A percentile compares a stretch with the other conserved stretches of the same genome.
phyloP scores from a whole-genome alignment of 2,888 invertebrate species.

The Mystacides longicornis region DNA sequence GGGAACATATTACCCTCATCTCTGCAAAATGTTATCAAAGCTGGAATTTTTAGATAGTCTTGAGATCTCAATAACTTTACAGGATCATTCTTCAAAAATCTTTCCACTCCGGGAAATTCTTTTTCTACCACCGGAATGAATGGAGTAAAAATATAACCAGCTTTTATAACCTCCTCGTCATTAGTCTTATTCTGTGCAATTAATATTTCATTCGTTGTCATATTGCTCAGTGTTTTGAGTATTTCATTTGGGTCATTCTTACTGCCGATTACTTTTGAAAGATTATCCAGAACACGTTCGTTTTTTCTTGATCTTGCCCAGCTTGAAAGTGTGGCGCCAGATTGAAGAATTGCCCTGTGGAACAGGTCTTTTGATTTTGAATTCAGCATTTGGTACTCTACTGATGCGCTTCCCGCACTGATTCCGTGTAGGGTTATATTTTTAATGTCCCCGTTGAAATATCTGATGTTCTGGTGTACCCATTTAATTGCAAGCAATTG shows the following conservation, averaged over 20 bases:
- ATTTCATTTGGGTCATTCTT: conserved; percentile 34
- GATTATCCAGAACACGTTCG: neutral
- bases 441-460: conserved; percentile 17
- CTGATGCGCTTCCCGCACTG: conserved; percentile 21
- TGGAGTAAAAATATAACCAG: conserved; percentile 30
- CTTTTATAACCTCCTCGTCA: conserved; percentile 1
- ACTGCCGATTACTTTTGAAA: neutral
- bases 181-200: neutral
- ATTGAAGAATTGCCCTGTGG: conserved; percentile 20
- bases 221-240: conserved; percentile 30
- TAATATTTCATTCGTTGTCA: conserved; percentile 10
- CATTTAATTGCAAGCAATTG: conserved; percentile 21
- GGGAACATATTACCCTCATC: conserved; percentile 44
- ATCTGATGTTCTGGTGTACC: conserved; percentile 18
- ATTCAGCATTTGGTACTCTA: conserved; percentile 18
- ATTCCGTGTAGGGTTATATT: conserved; percentile 22
- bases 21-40: conserved; percentile 48
- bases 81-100: conserved; percentile 40
- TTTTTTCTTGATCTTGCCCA: conserved; percentile 12
- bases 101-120: conserved; percentile 36
- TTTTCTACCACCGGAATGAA: conserved; percentile 37
- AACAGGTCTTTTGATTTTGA: conserved; percentile 18
- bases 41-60: conserved; percentile 40
- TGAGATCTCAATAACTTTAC: conserved; percentile 38
- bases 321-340: conserved; percentile 15